Evolutionary conservation across 2,113 vertebrate genomes (phyloP).

Genomic region (Amphiprion percula): DNA sequence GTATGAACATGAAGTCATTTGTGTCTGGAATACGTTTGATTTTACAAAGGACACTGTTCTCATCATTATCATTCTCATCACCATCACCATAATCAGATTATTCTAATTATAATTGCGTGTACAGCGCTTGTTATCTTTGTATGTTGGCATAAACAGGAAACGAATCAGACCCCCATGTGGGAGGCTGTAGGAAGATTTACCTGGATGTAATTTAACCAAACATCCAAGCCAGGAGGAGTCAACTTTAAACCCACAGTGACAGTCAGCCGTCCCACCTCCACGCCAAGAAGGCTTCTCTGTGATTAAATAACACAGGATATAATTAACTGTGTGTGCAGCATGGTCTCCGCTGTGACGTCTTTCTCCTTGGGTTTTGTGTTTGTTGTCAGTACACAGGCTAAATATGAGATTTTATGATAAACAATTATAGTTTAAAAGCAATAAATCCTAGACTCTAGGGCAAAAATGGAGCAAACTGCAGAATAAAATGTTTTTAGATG

Average conservation of each 20-base stretch:
- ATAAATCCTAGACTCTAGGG: no score
- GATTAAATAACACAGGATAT: conserved; percentile 24
- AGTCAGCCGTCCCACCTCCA: neutral
- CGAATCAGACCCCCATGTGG: conserved; percentile 33
- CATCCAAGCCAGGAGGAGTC: conserved; percentile 11
- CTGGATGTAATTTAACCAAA: conserved; percentile 44
- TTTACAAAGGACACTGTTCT: conserved; percentile 33
- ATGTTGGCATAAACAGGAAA: conserved; percentile 58
- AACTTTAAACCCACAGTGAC: conserved; percentile 11
- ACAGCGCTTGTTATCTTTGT: conserved; percentile 62
- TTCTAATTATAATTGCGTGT: conserved; percentile 68
- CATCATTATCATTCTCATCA: conserved; percentile 53
- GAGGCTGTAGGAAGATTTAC: conserved; percentile 19
- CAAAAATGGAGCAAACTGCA: no score
- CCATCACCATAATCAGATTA: conserved; percentile 64
- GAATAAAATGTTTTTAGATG: no score
- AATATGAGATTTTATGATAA: neutral
- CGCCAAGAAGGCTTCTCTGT: conserved; percentile 1
- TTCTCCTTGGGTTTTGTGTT: neutral
- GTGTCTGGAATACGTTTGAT: conserved; percentile 37
- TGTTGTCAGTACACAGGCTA: neutral
- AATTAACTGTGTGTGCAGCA: conserved; percentile 13
- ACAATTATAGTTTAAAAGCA: no score
- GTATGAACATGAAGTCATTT: conserved; percentile 12
- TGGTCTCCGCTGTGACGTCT: neutral